Evolutionary conservation across 2,113 vertebrate species (phyloP).

Genomic region (Psephotus haematonotus): DNA sequence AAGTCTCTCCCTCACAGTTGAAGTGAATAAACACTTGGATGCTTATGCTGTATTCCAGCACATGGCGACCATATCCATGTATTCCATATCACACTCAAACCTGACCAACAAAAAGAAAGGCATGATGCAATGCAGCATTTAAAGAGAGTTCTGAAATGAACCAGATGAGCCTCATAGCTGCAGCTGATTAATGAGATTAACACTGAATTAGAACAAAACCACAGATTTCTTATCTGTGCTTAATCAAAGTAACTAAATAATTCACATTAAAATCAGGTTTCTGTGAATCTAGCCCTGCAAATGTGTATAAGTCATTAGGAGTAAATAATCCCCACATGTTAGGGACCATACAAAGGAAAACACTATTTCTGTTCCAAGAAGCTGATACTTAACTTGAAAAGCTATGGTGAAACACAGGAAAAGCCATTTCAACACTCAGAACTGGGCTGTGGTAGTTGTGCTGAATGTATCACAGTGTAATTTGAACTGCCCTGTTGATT

Average conservation of each 20-base stretch:
- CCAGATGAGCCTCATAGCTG: slow-evolving; percentile 7
- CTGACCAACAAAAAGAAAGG: not conserved
- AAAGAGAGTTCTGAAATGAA: not conserved
- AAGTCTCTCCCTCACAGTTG: not conserved
- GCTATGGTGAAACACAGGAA: not conserved
- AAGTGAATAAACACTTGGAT: not conserved
- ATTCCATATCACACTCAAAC: not conserved
- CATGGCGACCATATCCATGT: slow-evolving; percentile 6
- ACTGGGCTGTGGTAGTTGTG: not conserved
- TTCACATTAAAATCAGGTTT: not conserved
- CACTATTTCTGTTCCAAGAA: not conserved
- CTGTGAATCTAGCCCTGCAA: not conserved
- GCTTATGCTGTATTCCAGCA: slow-evolving; percentile 4
- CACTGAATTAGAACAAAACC: not conserved
- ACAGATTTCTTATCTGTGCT: not conserved
- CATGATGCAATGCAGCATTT: not conserved
- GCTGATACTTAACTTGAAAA: not conserved
- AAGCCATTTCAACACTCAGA: not conserved
- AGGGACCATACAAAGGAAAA: not conserved
- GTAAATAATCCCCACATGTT: not conserved
- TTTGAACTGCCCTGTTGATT: not conserved
- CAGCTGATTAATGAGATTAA: slow-evolving; percentile 10
- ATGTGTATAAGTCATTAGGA: not conserved
- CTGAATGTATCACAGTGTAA: not conserved
- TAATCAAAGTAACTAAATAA: slow-evolving; percentile 14